phyloP scores from a whole-genome alignment of 2,888 invertebrate species.

The Metellina segmentata region DNA sequence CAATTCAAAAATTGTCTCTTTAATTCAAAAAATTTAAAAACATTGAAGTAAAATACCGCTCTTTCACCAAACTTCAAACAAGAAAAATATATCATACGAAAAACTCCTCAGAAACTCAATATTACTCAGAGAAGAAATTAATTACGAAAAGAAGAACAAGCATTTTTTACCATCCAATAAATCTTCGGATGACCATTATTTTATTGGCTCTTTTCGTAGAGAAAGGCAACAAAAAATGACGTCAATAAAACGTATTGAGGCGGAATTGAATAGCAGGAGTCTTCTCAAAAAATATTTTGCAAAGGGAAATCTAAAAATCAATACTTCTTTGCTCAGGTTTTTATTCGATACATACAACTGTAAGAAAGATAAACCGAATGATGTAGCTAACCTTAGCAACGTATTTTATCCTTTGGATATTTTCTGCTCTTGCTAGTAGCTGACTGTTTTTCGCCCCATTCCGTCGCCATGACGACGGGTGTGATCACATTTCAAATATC shows the following conservation, averaged over 20 bases:
- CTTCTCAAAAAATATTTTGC: slow-evolving; percentile 38
- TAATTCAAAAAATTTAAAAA: background rate
- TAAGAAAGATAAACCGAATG: slow-evolving; percentile 55
- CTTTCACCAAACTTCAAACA: background rate
- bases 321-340: slow-evolving; percentile 53
- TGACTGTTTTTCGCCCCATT: slow-evolving; percentile 49
- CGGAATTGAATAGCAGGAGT: background rate
- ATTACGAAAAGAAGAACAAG: slow-evolving; percentile 11
- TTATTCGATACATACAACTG: slow-evolving; percentile 51
- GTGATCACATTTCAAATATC: slow-evolving; percentile 70
- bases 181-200: slow-evolving; percentile 12
- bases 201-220: slow-evolving; percentile 29
- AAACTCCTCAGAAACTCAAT: too few species aligned
- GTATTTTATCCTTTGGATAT: slow-evolving; percentile 35
- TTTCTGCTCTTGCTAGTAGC: slow-evolving; percentile 1
- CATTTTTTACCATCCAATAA: slow-evolving; percentile 1
- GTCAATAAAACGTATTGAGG: slow-evolving; percentile 35
- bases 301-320: slow-evolving; percentile 58
- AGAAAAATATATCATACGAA: background rate
- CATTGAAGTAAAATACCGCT: background rate
- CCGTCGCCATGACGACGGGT: slow-evolving; percentile 47
- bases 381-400: slow-evolving; percentile 36
- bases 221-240: slow-evolving; percentile 9
- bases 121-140: background rate
- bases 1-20: background rate